These are phyloP conservation scores for Tragelaphus oryx DNA, from an alignment of 2,797 vertebrate genomes.

Conservation along the genomic window DNA sequence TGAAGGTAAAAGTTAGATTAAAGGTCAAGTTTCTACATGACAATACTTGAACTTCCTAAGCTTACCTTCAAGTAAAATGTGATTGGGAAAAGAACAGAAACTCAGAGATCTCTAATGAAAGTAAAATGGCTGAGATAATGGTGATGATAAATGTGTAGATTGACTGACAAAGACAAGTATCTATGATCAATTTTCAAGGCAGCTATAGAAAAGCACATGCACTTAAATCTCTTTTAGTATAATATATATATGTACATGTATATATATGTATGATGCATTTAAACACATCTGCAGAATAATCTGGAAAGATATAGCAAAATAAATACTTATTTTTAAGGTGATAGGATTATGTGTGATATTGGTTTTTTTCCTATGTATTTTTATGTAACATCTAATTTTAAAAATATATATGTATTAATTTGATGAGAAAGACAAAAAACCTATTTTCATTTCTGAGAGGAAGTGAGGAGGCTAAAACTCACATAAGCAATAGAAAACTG, in stretches of 20 bases:
- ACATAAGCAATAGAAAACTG: neutral
- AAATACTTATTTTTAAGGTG: neutral
- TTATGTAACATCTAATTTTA: neutral
- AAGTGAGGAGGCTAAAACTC: neutral
- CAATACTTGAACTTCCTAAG: neutral
- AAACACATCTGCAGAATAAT: neutral
- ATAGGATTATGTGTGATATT: neutral
- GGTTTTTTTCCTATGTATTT: neutral
- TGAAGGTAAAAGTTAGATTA: neutral
- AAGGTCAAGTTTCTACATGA: neutral
- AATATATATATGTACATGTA: neutral
- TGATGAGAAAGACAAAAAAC: neutral
- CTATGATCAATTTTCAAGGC: neutral
- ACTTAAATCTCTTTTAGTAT: neutral
- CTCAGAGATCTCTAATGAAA: neutral
- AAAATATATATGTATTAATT: neutral
- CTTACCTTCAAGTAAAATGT: neutral
- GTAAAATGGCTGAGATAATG: neutral
- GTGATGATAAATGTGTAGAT: neutral
- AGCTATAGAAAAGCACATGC: neutral
- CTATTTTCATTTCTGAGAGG: neutral
- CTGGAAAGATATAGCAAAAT: neutral
- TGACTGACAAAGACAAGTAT: neutral
- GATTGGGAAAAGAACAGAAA: neutral
- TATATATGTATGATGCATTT: neutral